Evolutionary conservation across 2,888 invertebrate genomes (phyloP).

Genomic region (Choristoneura rosaceana): DNA sequence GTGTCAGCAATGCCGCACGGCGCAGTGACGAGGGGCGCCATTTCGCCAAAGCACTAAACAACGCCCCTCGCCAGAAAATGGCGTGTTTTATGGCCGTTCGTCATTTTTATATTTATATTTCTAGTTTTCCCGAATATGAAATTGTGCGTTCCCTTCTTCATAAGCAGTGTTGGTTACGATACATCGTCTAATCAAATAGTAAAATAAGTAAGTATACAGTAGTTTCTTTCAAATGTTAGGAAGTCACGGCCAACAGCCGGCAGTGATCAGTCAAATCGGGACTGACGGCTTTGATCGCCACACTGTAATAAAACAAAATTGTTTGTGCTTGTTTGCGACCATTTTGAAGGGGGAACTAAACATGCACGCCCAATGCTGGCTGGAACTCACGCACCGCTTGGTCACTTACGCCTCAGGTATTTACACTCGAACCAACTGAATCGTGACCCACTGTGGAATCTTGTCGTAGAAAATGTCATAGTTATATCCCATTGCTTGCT

Average conservation of each 20-base stretch:
- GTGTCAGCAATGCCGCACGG: constrained; percentile 4
- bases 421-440: too few relatives aligned
- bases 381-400: constrained; percentile 9
- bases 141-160: constrained; percentile 2
- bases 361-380: neutral
- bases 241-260: constrained; percentile 18
- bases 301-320: constrained; percentile 25
- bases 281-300: constrained; percentile 23
- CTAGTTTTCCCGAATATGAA: constrained; percentile 24
- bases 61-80: constrained; percentile 30
- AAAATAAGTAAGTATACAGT: neutral
- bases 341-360: constrained; percentile 6
- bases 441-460: too few relatives aligned
- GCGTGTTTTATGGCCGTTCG: constrained; percentile 33
- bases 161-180: constrained; percentile 18
- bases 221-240: constrained; percentile 16
- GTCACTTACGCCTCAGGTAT: neutral
- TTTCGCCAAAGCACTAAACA: constrained; percentile 14
- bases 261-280: constrained; percentile 30
- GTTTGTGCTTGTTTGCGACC: constrained; percentile 20
- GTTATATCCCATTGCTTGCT: too few relatives aligned
- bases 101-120: constrained; percentile 34
- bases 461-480: too few relatives aligned
- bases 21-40: constrained; percentile 12
- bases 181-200: constrained; percentile 8